Base-by-base conservation (phyloP, 2,888 invertebrate genomes). In the Agrotis exclamationis region DNA sequence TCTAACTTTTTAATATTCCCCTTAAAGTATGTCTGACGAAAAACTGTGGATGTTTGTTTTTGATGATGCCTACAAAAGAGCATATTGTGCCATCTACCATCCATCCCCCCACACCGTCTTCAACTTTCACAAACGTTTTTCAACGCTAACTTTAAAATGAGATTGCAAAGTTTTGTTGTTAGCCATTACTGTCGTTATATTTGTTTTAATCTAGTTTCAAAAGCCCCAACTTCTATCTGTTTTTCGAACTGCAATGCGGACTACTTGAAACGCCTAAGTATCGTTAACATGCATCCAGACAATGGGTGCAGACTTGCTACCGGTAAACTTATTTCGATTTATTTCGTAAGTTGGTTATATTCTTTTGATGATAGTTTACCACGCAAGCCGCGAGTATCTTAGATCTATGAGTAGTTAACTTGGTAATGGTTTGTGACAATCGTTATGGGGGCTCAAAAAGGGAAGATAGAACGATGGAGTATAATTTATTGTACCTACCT, bases 191-290 rank as follows among this genome's bases (percentile, higher is more conserved):
- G 11, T 45, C 11, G 44, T 14, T 18, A n/a, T 24, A 53, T 39
- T 70, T n/a, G 6, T 24, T 62, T 51, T 16, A 33, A 50, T 24
- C 33, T 65, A 57, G 18, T 65, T 75, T 50, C 20, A 47, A 45
- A 75, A 59, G 28, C 33, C 56, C 9, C 47, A 47, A 47, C 14
- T 5, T 5, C 6, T n/a, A 18, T 54, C 45, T 45, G 50, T 24
- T 58, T 50, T n/a, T 20, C 33, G n/a, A 62, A 16, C 77, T 50
- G 77, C 77, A 77, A 56, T 77, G 77, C 77, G 48, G 74, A 20
- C 7, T 33, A 56, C 47, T 50, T 47, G 1, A 51, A 67, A 39
- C 54, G 18, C 47, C 6, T 65, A 54, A 66, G 7, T 54, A 22
- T 33, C 63, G 58, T 79, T 77, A 33, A 47, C 79, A 63, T 77